Percentiles rank a stretch among this genome's conserved stretches.
These are phyloP conservation scores for Haliclona indistincta DNA, from an alignment of 37 sponge, comb jelly and placozoan genomes.

Conservation along the genomic window DNA sequence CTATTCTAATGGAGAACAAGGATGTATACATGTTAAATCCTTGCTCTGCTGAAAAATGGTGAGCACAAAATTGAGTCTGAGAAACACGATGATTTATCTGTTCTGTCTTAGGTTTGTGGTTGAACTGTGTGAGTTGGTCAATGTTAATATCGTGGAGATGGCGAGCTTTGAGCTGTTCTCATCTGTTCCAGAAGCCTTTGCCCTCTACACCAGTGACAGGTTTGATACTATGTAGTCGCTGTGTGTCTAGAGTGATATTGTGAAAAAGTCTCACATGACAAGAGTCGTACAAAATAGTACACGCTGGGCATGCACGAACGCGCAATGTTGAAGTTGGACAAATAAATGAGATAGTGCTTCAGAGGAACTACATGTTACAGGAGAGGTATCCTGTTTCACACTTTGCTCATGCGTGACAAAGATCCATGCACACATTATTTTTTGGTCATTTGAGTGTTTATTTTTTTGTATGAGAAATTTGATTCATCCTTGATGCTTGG, in stretches of 20 bases:
- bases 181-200: conserved; percentile 82
- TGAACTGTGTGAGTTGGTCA: conserved; percentile 86
- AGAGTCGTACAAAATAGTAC: neutral
- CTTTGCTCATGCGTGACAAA: too few species aligned
- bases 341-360: too few species aligned
- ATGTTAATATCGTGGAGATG: conserved; percentile 72
- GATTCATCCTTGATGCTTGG: neutral
- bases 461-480: too few species aligned
- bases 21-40: conserved; percentile 91
- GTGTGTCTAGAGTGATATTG: neutral
- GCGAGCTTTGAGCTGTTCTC: conserved; percentile 92
- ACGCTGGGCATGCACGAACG: too few species aligned
- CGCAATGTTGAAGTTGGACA: too few species aligned
- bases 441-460: too few species aligned
- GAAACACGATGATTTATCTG: neutral
- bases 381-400: too few species aligned
- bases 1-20: conserved; percentile 80
- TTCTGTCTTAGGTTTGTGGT: conserved; percentile 65
- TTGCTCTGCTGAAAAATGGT: conserved; percentile 79
- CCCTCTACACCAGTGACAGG: conserved; percentile 74
- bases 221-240: conserved; percentile 1
- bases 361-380: too few species aligned
- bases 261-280: neutral
- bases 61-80: neutral
- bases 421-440: too few species aligned